phyloP scores from a whole-genome alignment of 2,888 invertebrate genomes.

The Diarsia dahlii region DNA sequence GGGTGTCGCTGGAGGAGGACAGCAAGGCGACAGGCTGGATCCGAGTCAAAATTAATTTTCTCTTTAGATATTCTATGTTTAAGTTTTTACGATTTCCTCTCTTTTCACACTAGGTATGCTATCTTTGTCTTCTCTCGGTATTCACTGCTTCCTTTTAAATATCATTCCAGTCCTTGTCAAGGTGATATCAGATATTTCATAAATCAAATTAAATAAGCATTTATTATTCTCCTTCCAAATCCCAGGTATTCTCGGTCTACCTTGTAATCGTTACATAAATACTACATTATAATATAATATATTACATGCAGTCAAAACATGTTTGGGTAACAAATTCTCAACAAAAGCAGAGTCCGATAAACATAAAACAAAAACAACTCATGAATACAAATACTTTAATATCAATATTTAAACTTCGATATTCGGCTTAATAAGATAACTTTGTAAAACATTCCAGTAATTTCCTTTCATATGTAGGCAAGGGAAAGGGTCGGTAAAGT shows the following conservation, averaged over 20 bases:
- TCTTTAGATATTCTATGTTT: too few species aligned
- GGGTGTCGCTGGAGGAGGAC: too few species aligned
- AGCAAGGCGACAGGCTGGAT: too few species aligned
- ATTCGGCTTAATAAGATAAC: constrained; percentile 51
- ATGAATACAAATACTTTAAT: constrained; percentile 47
- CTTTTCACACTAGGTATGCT: not conserved
- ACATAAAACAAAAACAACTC: constrained; percentile 25
- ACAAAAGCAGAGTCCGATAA: constrained; percentile 5
- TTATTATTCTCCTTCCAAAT: not conserved
- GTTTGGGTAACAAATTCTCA: not conserved
- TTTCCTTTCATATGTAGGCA: constrained; percentile 49
- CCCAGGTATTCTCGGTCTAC: not conserved
- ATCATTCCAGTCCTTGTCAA: not conserved
- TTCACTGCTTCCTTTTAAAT: not conserved
- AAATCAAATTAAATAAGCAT: not conserved
- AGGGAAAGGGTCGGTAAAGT: constrained; percentile 54
- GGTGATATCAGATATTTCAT: not conserved
- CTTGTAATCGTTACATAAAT: not conserved
- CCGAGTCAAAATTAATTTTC: too few species aligned
- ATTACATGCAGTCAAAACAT: constrained; percentile 11
- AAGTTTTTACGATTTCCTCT: too few species aligned
- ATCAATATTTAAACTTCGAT: constrained; percentile 41
- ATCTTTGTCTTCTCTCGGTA: not conserved
- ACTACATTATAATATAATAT: not conserved
- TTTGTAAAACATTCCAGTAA: constrained; percentile 59